Evolutionary conservation across 2,888 invertebrate genomes (phyloP), one percentile per base, ranked within the genome.

Genomic region (Trissolcus japonicus): DNA sequence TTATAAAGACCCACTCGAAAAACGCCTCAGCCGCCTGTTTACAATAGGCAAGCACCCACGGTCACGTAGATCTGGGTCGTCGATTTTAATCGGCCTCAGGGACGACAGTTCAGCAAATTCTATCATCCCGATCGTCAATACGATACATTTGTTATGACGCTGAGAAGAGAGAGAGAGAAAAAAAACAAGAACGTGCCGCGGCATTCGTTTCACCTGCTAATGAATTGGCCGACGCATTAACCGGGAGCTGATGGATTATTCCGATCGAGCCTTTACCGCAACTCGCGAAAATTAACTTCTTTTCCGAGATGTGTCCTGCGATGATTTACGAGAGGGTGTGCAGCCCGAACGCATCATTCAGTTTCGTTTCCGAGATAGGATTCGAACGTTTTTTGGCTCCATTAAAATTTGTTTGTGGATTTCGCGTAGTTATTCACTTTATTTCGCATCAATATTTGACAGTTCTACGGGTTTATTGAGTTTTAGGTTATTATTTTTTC

Each of bases 41-140:
- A 87, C 83, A 83, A 84, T 83, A 82, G 83, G 76, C 79, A 83
- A 80, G 82, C 80, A 75, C 72, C 75, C 68, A 80, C 79, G 78
- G 80, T 79, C 81, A 75, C 76, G 67, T 73, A 86, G 87, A 88
- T 89, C 86, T 87, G 81, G 87, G 86, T 87, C 88, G 87, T 81
- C 82, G 88, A 88, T 89, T 87, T 84, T 84, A 86, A 88, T 85
- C 86, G 83, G 80, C 83, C 82, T 82, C 83, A 82, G 82, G 81
- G 81, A 75, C 80, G 80, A 80, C 82, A 77, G 80, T 83, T 83
- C 83, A 82, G 83, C 83, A 80, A 82, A 82, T 82, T 81, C 78
- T 77, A 13, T 17, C 66, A 74, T 66, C 74, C 61, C 68, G 73
- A 73, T 77, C 73, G 53, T 67, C 57, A 65, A 55, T 55, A 48